A percentile compares a stretch with the other conserved stretches of the same genome.
These are phyloP conservation scores for Antheraea assamensis DNA, from an alignment of 2,888 invertebrate genomes.

Conservation along the genomic window DNA sequence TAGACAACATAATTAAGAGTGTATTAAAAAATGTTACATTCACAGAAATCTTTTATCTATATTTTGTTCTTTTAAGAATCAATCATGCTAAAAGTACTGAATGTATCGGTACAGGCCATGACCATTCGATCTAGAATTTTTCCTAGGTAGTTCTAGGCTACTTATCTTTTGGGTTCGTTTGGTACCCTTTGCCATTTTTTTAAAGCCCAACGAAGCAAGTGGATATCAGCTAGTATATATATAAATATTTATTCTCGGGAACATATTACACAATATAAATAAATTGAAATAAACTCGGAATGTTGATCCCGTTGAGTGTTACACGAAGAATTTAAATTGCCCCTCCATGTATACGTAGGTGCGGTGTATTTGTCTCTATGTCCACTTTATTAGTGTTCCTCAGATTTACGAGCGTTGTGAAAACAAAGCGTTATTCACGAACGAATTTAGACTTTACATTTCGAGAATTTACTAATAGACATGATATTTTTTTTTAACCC, in stretches of 20 bases:
- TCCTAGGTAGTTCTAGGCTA: too few relatives aligned
- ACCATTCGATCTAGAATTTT: too few relatives aligned
- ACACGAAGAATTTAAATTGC: slow-evolving; percentile 66
- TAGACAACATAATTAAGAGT: too few relatives aligned
- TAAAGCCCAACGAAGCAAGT: too few relatives aligned
- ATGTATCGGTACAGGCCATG: too few relatives aligned
- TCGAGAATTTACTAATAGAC: neutral
- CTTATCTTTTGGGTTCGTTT: too few relatives aligned
- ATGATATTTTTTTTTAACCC: neutral
- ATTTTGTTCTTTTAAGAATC: too few relatives aligned
- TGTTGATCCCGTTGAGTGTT: slow-evolving; percentile 22
- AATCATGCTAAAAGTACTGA: too few relatives aligned
- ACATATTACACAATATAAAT: neutral
- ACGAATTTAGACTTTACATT: slow-evolving; percentile 15
- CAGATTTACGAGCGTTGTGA: slow-evolving; percentile 61
- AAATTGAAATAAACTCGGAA: slow-evolving; percentile 18
- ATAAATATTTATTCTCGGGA: neutral
- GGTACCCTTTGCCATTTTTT: too few relatives aligned
- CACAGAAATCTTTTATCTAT: too few relatives aligned
- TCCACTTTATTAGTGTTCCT: slow-evolving; percentile 63
- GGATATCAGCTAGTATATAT: too few relatives aligned
- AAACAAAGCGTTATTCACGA: slow-evolving; percentile 54
- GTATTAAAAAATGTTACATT: too few relatives aligned
- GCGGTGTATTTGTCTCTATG: slow-evolving; percentile 66
- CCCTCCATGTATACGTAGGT: slow-evolving; percentile 52